Evolutionary conservation across 2,797 vertebrate species (phyloP), one percentile per base, ranked within the genome.

Genomic region (Clarias platycephalus): DNA sequence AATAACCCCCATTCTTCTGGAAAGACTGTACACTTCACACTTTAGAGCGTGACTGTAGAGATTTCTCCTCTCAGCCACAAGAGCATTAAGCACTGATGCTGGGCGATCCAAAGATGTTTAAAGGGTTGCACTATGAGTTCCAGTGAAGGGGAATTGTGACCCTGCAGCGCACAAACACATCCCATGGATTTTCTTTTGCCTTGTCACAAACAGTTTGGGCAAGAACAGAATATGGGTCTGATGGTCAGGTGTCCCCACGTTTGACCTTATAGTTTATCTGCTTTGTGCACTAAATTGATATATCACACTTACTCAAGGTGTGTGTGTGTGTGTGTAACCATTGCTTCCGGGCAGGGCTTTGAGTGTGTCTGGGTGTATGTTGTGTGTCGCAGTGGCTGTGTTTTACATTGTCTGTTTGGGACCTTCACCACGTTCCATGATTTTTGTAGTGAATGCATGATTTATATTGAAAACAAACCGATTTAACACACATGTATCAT

Each of bases 401-500:
- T 31, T 15, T 16, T 15, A 28, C 13, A 31, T 16, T 9, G 58
- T 62, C 24, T 3, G 62, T 63, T 24, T 26, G n/a, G 26, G 62
- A 26, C 24, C n/a, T 63, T 26, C n/a, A 13, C 34, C 8, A 1
- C 8, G 18, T 68, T 37, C 64, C 16, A 70, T 40, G 34, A 34
- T 67, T 40, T 66, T 16, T 53, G 40, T 20, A 44, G 63, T 31
- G 28, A n/a, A 57, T 20, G 0, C 74, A 37, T 62, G 62, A 67
- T 55, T 28, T 22, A 55, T 60, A 78, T 22, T 24, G 37, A 49
- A 40, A 28, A 78, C 75, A 22, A 63, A 53, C 57, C 26, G 37
- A 18, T 60, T 68, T 53, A 83, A 64, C 13, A 31, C 80, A n/a
- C 60, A 20, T 76, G 18, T 66, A 55, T 58, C 57, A 53, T 66